Percentiles rank a stretch among this genome's conserved stretches.
phyloP scores from a whole-genome alignment of 1,140 invertebrate species.

The Cotesia vestalis region DNA sequence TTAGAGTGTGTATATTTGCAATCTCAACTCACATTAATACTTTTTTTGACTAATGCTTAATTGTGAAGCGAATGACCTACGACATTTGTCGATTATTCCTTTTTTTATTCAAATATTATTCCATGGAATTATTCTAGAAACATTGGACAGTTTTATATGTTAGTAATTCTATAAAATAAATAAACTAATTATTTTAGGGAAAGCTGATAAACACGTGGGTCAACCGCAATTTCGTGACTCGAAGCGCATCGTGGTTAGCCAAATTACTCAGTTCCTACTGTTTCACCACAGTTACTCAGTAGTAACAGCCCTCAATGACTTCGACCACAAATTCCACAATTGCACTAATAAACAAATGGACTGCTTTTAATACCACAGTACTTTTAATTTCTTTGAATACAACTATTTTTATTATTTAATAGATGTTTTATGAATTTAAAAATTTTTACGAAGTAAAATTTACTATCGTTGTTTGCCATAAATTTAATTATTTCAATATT shows the following conservation, averaged over 20 bases:
- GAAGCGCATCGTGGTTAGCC: slow-evolving; percentile 39
- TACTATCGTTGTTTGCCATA: no score
- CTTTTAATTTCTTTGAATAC: background rate
- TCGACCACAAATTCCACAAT: slow-evolving; percentile 16
- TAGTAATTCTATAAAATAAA: slow-evolving; percentile 8
- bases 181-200: slow-evolving; percentile 48
- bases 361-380: background rate
- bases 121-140: no score
- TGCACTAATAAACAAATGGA: slow-evolving; percentile 1
- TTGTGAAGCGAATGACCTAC: no score
- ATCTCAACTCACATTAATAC: background rate
- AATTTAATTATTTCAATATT: no score
- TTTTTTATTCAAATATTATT: no score
- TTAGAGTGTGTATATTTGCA: background rate
- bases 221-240: slow-evolving; percentile 43
- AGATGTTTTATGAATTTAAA: no score
- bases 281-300: slow-evolving; percentile 30
- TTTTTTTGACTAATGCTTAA: slow-evolving; percentile 11
- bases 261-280: slow-evolving; percentile 41
- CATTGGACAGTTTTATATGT: no score
- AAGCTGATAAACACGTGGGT: slow-evolving; percentile 35
- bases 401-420: background rate
- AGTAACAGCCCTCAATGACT: slow-evolving; percentile 1
- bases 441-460: no score
- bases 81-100: no score